These are phyloP conservation scores for Drosophila tsacasi DNA, from an alignment of 1,140 invertebrate genomes.

Conservation along the genomic window DNA sequence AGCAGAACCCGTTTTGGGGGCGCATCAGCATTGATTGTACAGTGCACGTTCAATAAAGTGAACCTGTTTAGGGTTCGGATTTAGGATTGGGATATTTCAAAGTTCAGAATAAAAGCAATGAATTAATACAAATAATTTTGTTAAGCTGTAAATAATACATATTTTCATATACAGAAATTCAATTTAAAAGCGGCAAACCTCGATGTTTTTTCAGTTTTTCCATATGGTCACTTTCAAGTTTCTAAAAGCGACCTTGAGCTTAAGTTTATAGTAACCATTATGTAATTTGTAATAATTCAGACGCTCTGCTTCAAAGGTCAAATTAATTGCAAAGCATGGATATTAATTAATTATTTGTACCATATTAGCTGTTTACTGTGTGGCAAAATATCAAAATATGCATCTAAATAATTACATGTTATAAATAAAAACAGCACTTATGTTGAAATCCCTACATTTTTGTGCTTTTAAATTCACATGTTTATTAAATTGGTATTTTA, in stretches of 20 bases:
- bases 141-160: not conserved
- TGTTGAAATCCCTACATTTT: not conserved
- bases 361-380: not conserved
- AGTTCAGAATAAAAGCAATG: not conserved
- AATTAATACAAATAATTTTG: not conserved
- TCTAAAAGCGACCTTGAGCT: not conserved
- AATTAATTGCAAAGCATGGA: slow-evolving; percentile 1
- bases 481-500: not conserved
- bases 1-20: slow-evolving; percentile 1
- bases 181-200: not conserved
- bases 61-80: not conserved
- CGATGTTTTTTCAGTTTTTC: not conserved
- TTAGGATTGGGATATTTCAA: not conserved
- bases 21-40: slow-evolving; percentile 1
- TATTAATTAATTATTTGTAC: slow-evolving; percentile 1
- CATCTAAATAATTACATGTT: not conserved
- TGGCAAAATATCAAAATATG: not conserved
- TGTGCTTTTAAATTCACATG: not conserved
- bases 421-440: not conserved
- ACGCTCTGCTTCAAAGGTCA: not conserved
- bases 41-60: not conserved
- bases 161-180: not conserved
- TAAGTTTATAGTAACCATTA: not conserved
- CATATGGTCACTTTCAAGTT: not conserved
- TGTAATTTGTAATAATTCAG: not conserved